Evolutionary conservation across 2,113 vertebrate genomes (phyloP).

Genomic region (Sprattus sprattus): DNA sequence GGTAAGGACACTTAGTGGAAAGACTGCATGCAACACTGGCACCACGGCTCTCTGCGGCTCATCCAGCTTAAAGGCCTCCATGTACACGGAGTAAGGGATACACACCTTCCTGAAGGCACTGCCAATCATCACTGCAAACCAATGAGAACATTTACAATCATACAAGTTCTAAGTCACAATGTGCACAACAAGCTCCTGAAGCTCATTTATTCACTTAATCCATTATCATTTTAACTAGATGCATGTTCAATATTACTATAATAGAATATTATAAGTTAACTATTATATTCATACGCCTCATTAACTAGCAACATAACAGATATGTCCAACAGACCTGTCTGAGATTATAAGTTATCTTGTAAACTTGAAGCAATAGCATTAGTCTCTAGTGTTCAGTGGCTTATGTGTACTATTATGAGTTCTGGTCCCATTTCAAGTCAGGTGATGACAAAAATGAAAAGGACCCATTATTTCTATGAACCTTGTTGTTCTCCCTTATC

Average conservation of each 20-base stretch:
- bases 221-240: no score
- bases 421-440: neutral
- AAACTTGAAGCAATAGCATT: neutral
- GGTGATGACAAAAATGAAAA: neutral
- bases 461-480: neutral
- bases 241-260: neutral
- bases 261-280: no score
- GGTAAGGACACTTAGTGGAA: conserved; percentile 29
- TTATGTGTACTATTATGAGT: no score
- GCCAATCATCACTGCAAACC: conserved; percentile 40
- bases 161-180: neutral
- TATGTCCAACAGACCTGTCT: no score
- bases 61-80: conserved; percentile 31
- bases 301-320: no score
- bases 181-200: neutral
- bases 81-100: conserved; percentile 33
- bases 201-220: no score
- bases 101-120: conserved; percentile 36
- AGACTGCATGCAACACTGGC: conserved; percentile 28
- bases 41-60: conserved; percentile 37
- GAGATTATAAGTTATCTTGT: neutral
- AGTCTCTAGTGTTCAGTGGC: neutral
- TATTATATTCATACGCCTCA: no score
- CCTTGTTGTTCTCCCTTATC: neutral
- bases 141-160: neutral